A percentile compares a stretch with the other conserved stretches of the same genome.
Conservation (phyloP, 2,797 vertebrate genomes). For the Sebastes cheni region DNA sequence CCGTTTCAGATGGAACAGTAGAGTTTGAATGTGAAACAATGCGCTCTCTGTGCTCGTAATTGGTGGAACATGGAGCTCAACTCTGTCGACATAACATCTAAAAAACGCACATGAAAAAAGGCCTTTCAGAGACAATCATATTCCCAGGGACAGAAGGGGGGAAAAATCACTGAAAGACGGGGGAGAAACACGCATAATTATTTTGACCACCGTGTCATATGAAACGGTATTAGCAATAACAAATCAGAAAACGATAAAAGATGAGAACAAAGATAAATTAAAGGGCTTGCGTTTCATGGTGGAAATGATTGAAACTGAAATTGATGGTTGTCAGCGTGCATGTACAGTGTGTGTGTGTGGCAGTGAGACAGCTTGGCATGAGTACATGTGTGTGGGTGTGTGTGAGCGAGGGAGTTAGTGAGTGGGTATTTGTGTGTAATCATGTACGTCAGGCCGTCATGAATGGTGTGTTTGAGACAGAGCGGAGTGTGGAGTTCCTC, state of each 20-base stretch:
- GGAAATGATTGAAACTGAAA: constrained; percentile 35
- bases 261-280: constrained; percentile 55
- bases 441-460: constrained; percentile 77
- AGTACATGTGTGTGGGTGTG: background rate
- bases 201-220: constrained; percentile 68
- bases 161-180: constrained; percentile 26
- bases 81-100: constrained; percentile 64
- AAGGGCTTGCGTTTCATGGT: constrained; percentile 47
- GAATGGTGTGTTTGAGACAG: constrained; percentile 82
- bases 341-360: background rate
- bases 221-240: constrained; percentile 71
- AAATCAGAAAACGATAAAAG: constrained; percentile 73
- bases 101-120: constrained; percentile 68
- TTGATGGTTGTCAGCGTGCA: constrained; percentile 3
- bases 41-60: constrained; percentile 67
- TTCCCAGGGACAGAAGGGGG: constrained; percentile 31
- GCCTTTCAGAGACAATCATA: constrained; percentile 62
- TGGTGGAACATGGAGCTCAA: constrained; percentile 70
- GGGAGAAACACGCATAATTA: constrained; percentile 63
- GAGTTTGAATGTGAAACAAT: constrained; percentile 63
- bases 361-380: background rate
- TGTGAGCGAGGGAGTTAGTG: constrained; percentile 8
- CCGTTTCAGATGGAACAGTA: constrained; percentile 61
- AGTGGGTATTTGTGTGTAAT: constrained; percentile 70
- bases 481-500: constrained; percentile 81